These are phyloP conservation scores for Cyclargus thomasi DNA, from an alignment of 1,140 invertebrate species.

Conservation along the genomic window DNA sequence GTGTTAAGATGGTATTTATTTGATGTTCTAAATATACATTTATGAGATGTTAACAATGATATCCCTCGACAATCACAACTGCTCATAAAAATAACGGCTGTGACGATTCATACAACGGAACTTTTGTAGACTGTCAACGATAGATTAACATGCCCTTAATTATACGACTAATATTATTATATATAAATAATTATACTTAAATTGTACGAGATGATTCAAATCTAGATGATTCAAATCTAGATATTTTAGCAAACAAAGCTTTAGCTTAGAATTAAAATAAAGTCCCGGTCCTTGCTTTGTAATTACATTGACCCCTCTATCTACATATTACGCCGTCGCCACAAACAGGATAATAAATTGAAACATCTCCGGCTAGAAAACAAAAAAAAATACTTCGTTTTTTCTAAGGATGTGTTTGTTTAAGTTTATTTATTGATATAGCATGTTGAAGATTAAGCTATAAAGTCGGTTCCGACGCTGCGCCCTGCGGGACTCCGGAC, in stretches of 20 bases:
- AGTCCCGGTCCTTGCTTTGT: no score
- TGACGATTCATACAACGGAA: neutral
- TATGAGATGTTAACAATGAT: conserved; percentile 22
- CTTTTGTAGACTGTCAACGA: no score
- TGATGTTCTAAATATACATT: conserved; percentile 31
- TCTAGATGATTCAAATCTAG: no score
- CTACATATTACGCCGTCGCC: conserved; percentile 18
- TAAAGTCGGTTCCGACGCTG: conserved; percentile 59
- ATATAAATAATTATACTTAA: no score
- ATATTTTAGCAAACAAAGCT: neutral
- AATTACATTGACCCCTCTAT: neutral
- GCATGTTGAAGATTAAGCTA: conserved; percentile 66
- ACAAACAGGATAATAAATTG: conserved; percentile 36
- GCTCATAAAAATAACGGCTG: conserved; percentile 3
- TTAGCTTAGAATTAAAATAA: neutral
- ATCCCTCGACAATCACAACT: neutral
- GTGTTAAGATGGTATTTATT: conserved; percentile 35
- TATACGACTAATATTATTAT: no score
- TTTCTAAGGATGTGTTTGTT: conserved; percentile 29
- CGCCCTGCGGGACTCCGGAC: conserved; percentile 51
- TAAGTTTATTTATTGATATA: conserved; percentile 64
- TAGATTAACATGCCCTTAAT: no score
- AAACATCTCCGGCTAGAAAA: conserved; percentile 28
- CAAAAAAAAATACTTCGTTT: conserved; percentile 15
- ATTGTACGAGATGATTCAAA: no score